Base-by-base conservation (phyloP, 2,797 vertebrate species). In the Malurus leucopterus region DNA sequence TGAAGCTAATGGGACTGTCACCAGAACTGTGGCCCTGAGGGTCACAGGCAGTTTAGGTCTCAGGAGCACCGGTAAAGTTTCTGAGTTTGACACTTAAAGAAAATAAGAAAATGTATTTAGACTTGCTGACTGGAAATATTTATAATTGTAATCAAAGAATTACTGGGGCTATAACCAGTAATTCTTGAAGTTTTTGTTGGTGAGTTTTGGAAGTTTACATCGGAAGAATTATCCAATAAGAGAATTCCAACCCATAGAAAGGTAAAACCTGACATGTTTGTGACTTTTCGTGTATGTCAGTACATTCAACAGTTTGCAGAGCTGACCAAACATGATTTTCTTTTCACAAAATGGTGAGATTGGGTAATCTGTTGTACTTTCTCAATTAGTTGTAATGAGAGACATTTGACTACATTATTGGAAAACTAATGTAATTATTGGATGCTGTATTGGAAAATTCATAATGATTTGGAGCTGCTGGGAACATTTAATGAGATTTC, bases 401-500 rank as follows among this genome's bases (percentile, higher is more conserved):
- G 84, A 89, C 75, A 93, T 94, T 95, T 95, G 88, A 94, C 55
- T 84, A 64, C 26, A 26, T 95, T 96, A 95, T 89, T 94, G 75
- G 68, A 94, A 95, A 93, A 77, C 68, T 87, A 95, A 94, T 94
- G 54, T 59, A 83, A 91, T 96, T 95, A 94, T 95, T 6, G 1
- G 61, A 90, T 93, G 61, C 32, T 92, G 8, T 85, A 71, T 86
- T 77, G 72, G 81, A 83, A 92, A 88, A 92, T 93, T 92, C 80
- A 92, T 94, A 94, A 94, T 55, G 46, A 93, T 89, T 78, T 93
- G 69, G 89, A 94, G 80, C 82, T 91, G 34, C 84, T 95, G 91
- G 84, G 78, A 95, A 76, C 62, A n/a, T 92, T 89, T 95, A 96
- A 96, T 95, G 90, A 96, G 95, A 91, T 94, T 95, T 94, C 61